Evolutionary conservation across 2,888 invertebrate species (phyloP).

Genomic region (Sepiola atlantica): DNA sequence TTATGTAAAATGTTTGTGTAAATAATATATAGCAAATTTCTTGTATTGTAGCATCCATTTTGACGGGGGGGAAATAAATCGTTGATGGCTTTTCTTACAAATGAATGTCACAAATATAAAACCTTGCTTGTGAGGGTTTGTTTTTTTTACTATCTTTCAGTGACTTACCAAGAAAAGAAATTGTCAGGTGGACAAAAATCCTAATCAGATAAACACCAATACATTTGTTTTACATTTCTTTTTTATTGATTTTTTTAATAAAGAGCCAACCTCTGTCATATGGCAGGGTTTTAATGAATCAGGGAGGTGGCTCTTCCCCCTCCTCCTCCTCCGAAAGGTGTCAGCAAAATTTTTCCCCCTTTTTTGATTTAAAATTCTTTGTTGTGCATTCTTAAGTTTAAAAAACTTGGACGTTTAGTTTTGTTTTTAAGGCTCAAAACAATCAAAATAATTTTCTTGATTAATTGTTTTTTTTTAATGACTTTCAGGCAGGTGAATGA

Average conservation of each 20-base stretch:
- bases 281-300: not conserved
- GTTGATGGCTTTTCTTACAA: not conserved
- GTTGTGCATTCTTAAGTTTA: not conserved
- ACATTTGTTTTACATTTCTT: not conserved
- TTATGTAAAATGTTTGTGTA: no score
- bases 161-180: not conserved
- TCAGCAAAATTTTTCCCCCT: not conserved
- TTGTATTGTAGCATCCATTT: not conserved
- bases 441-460: not conserved
- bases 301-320: not conserved
- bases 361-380: not conserved
- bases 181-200: slow-evolving; percentile 21
- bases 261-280: not conserved
- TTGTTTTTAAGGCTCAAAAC: not conserved
- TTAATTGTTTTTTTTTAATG: not conserved
- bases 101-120: not conserved
- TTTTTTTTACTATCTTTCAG: not conserved
- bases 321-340: not conserved
- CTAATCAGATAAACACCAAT: not conserved
- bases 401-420: not conserved
- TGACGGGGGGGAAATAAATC: not conserved
- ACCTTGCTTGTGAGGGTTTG: not conserved
- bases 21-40: not conserved
- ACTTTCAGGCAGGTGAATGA: not conserved
- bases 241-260: not conserved